Percentiles rank a stretch among this genome's conserved stretches.
phyloP scores from a whole-genome alignment of 2,113 vertebrate genomes.

The Thryonomys swinderianus region DNA sequence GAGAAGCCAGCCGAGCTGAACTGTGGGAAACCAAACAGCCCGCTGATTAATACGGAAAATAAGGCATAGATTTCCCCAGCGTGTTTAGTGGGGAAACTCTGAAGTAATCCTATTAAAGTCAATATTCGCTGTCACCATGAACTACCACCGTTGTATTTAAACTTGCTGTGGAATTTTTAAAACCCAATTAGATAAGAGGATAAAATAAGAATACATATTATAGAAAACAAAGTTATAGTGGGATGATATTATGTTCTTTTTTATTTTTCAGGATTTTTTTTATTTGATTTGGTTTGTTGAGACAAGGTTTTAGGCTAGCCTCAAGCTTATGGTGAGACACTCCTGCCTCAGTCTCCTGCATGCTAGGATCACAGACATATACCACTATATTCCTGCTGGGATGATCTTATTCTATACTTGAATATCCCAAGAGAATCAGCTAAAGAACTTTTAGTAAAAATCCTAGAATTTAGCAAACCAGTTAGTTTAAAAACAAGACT shows the following conservation, averaged over 20 bases:
- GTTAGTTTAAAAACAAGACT: constrained; percentile 45
- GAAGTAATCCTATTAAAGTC: background rate
- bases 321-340: background rate
- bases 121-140: background rate
- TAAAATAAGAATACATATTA: background rate
- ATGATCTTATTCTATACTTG: background rate
- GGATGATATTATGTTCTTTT: background rate
- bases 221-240: background rate
- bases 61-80: background rate
- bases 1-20: background rate
- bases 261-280: background rate
- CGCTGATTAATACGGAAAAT: background rate
- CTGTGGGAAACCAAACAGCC: background rate
- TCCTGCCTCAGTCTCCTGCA: background rate
- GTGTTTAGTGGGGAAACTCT: background rate
- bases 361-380: background rate
- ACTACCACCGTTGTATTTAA: background rate
- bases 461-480: constrained; percentile 28
- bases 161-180: background rate
- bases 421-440: background rate
- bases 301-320: background rate
- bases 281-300: background rate
- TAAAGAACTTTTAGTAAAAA: background rate
- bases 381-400: background rate
- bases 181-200: constrained; percentile 10